Base-by-base conservation (phyloP, 2,113 vertebrate species). In the Psettodes erumei region DNA sequence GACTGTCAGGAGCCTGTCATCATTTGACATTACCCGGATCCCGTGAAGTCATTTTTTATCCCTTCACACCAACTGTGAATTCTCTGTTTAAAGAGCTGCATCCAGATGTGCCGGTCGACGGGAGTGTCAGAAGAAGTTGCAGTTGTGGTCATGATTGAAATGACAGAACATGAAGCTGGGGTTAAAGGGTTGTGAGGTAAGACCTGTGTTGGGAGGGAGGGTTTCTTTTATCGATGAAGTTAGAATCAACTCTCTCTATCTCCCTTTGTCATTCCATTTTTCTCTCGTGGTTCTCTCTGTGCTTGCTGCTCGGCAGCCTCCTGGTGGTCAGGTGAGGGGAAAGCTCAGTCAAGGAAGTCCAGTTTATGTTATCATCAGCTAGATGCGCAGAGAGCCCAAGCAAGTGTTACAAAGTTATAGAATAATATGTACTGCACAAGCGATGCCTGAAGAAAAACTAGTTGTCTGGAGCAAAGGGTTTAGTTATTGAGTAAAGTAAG, bases 241-340 rank as follows among this genome's bases (percentile, higher is more conserved):
- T 16, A 27, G 25, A 42, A 15, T 55, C 5, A 13, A 45, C 16
- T 12, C 37, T 65, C 50, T 56, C 45, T 19, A n/a, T 54, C 23
- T 33, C 48, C 10, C 38, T 48, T 8, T 32, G 8, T 75, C 10
- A 32, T 30, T 64, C 18, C 15, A 30, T 25, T 8, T 51, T 21
- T 21, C 9, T 33, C 42, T 21, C 3, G 30, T 50, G 43, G 37
- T 32, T 35, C 5, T 55, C 3, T 65, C 38, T 9, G 40, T 53
- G 43, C 23, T 51, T 21, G 43, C 48, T 59, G 67, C 53, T 48
- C 32, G 54, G 65, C 8, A 23, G 83, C 86, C 84, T 84, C 84
- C 88, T 86, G 76, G 74, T 86, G 90, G 85, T 28, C 62, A 85
- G 64, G 75, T 76, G 40, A 69, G 16, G 64, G 6, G 70, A 79